phyloP scores from a whole-genome alignment of 2,797 vertebrate genomes.

The Euthynnus affinis region DNA sequence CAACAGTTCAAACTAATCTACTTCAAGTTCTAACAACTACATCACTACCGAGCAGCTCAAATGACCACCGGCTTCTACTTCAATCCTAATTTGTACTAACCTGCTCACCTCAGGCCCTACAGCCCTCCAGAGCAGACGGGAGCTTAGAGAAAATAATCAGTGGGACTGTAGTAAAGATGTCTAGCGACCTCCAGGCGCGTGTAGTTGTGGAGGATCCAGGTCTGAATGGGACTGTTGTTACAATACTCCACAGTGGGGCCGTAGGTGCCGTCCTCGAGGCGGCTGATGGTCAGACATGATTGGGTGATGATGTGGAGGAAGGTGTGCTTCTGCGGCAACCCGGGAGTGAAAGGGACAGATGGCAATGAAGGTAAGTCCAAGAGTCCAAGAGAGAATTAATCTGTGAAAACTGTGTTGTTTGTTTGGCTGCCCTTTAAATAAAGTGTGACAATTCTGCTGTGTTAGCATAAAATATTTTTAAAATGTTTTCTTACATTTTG shows the following conservation, averaged over 20 bases:
- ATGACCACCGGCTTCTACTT: constrained; percentile 39
- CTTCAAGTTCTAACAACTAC: constrained; percentile 31
- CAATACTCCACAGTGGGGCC: constrained; percentile 93
- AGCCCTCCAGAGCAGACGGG: constrained; percentile 39
- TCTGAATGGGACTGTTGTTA: constrained; percentile 86
- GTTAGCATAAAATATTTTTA: not conserved
- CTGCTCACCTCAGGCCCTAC: constrained; percentile 72
- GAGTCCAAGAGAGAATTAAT: constrained; percentile 38
- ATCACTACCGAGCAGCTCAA: constrained; percentile 35
- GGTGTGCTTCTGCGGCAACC: constrained; percentile 89
- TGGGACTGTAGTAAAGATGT: constrained; percentile 91
- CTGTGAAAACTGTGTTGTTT: not conserved
- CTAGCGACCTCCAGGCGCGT: constrained; percentile 91
- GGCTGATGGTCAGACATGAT: constrained; percentile 94
- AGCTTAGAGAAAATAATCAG: constrained; percentile 92
- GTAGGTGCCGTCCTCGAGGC: constrained; percentile 88
- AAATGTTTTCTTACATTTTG: no score
- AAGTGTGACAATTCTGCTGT: not conserved
- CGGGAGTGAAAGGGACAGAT: constrained; percentile 71
- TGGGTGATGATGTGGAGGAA: constrained; percentile 95
- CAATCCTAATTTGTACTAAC: constrained; percentile 74
- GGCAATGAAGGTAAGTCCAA: constrained; percentile 55
- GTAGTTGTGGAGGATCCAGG: constrained; percentile 92
- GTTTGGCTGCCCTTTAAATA: not conserved
- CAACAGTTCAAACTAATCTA: constrained; percentile 18